Percentiles rank a stretch among this genome's conserved stretches.
These are phyloP conservation scores for Nemapogon koenigi DNA, from an alignment of 2,888 invertebrate genomes.

Conservation along the genomic window DNA sequence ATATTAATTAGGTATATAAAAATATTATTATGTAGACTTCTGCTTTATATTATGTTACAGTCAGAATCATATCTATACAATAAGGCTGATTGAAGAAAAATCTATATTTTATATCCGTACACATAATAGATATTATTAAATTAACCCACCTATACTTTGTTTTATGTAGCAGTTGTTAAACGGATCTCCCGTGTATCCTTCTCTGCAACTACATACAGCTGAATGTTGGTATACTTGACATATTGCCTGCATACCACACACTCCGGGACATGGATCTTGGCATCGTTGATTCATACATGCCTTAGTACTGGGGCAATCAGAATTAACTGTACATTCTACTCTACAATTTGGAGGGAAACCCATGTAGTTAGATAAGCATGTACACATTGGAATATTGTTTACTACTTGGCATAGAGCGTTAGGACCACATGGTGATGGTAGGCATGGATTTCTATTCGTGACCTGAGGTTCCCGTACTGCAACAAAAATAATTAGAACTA, in stretches of 20 bases:
- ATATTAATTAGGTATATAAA: too few relatives aligned
- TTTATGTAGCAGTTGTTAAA: conserved; percentile 68
- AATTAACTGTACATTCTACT: conserved; percentile 75
- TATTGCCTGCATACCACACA: conserved; percentile 76
- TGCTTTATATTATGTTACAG: too few relatives aligned
- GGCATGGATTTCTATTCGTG: conserved; percentile 66
- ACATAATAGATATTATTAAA: conserved; percentile 5
- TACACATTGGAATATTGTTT: conserved; percentile 69
- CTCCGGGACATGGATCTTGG: conserved; percentile 78
- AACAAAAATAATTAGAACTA: conserved; percentile 24
- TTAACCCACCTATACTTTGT: conserved; percentile 35
- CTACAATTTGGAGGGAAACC: conserved; percentile 76
- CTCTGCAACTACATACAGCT: conserved; percentile 76
- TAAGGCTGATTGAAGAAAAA: too few relatives aligned
- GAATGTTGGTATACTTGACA: conserved; percentile 81
- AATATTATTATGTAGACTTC: too few relatives aligned
- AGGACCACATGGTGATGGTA: conserved; percentile 78
- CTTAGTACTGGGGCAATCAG: conserved; percentile 76
- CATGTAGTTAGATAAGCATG: conserved; percentile 68
- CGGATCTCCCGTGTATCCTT: conserved; percentile 79
- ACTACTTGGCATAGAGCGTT: conserved; percentile 71
- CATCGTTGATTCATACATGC: conserved; percentile 83
- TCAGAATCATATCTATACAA: too few relatives aligned
- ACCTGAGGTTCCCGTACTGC: conserved; percentile 24
- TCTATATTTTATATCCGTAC: conserved; percentile 1